A percentile compares a stretch with the other conserved stretches of the same genome.
These are phyloP conservation scores for Cheilosia soror DNA, from an alignment of 2,888 invertebrate genomes.

Conservation along the genomic window DNA sequence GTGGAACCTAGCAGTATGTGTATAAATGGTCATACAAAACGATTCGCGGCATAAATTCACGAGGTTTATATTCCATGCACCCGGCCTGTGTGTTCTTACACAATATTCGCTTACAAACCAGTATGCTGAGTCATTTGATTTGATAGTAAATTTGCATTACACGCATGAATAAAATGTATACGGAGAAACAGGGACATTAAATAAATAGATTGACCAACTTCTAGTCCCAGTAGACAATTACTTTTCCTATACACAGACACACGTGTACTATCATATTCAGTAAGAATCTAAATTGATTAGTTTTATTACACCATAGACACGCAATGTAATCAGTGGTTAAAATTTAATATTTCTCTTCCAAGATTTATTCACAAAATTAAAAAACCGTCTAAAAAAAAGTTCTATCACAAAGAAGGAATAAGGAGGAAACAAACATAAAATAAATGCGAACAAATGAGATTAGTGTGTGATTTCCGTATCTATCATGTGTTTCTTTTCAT, in stretches of 20 bases:
- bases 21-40: no score
- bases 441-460: slow-evolving; percentile 37
- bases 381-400: background rate
- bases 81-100: no score
- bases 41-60: no score
- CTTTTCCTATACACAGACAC: background rate
- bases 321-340: slow-evolving; percentile 40
- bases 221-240: background rate
- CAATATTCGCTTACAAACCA: no score
- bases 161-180: no score
- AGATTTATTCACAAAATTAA: slow-evolving; percentile 7
- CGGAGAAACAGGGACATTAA: no score
- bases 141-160: no score
- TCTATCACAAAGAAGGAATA: slow-evolving; percentile 12
- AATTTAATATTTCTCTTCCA: slow-evolving; percentile 40
- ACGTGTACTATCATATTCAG: background rate
- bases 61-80: no score
- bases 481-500: slow-evolving; percentile 38
- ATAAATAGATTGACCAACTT: slow-evolving; percentile 3
- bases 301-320: slow-evolving; percentile 19
- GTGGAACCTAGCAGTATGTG: no score
- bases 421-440: slow-evolving; percentile 39
- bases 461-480: slow-evolving; percentile 49
- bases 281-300: background rate
- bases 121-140: no score